Base-by-base conservation (phyloP, 2,888 invertebrate genomes). In the Cheilosia vulpina region DNA sequence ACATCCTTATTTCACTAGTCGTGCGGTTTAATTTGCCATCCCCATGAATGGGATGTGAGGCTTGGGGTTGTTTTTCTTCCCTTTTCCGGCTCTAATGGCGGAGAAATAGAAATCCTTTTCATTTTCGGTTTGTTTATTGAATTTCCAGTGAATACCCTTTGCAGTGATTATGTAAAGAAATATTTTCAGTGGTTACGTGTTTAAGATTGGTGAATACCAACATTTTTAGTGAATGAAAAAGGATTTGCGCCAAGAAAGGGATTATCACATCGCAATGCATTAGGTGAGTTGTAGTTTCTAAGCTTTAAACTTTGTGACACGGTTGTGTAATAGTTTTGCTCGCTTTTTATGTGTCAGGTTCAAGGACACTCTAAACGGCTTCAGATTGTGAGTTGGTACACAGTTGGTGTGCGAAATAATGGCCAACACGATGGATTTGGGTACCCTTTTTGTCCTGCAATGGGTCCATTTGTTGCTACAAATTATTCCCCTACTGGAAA, bases 81-180 rank as follows among this genome's bases (percentile, higher is more conserved):
- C 1, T 52, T 38, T 50, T 52, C 1, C n/a, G 11, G 9, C 41
- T 19, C 13, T 17, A 38, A 55, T 17, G 3, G n/a, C 21, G 17
- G 19, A 21, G 17, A 15, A 58, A 63, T 50, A 43, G 17, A 21
- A 47, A 69, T 65, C 50, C 27, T 41, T 27, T 63, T 57, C 34
- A 52, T 45, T 63, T 71, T 58, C 19, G 45, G 31, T 73, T 65
- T 21, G 24, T 43, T 47, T 57, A 47, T 60, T 76, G 58, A 69
- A 60, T 76, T 31, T 21, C 60, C 60, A 52, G 50, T 53, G 11
- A 6, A 27, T 34, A 53, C 72, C 65, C 77, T 34, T 41, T 72
- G n/a, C 45, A 41, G 52, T 84, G 52, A 84, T 84, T 79, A 69
- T 57, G 4, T 41, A 34, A 66, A 31, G 50, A 55, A 62, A 27